Conservation (phyloP, 2,797 vertebrate genomes). For the Naso thynnoides region DNA sequence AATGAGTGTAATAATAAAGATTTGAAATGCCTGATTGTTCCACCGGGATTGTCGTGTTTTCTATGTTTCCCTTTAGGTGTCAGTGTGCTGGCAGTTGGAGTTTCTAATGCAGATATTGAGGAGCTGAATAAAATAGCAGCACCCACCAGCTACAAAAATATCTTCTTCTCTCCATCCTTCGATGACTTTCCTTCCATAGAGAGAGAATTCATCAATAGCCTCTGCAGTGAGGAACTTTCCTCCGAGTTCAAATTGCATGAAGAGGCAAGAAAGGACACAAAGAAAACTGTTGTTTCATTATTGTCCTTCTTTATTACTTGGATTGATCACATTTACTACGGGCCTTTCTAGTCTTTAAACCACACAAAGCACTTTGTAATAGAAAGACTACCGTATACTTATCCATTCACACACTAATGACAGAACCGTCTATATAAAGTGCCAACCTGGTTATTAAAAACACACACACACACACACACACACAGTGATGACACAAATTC, state of each 20-base stretch:
- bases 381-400: no score
- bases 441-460: no score
- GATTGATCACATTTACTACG: no score
- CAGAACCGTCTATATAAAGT: no score
- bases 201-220: constrained; percentile 85
- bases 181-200: constrained; percentile 89
- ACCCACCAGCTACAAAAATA: constrained; percentile 84
- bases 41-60: background rate
- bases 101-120: constrained; percentile 85
- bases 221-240: constrained; percentile 84
- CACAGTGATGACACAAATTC: no score
- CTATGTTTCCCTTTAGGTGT: constrained; percentile 81
- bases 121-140: constrained; percentile 87
- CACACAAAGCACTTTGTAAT: no score
- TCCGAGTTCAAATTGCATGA: constrained; percentile 68
- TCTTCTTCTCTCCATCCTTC: constrained; percentile 89
- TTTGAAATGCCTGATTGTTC: background rate
- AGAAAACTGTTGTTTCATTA: background rate
- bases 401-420: no score
- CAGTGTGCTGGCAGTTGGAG: constrained; percentile 87
- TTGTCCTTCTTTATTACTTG: background rate
- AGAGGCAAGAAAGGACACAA: constrained; percentile 75
- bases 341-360: no score
- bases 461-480: no score
- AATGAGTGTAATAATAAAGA: background rate